Evolutionary conservation across 2,888 invertebrate genomes (phyloP), one percentile per base, ranked within the genome.

Genomic region (Plagodis dolabraria): DNA sequence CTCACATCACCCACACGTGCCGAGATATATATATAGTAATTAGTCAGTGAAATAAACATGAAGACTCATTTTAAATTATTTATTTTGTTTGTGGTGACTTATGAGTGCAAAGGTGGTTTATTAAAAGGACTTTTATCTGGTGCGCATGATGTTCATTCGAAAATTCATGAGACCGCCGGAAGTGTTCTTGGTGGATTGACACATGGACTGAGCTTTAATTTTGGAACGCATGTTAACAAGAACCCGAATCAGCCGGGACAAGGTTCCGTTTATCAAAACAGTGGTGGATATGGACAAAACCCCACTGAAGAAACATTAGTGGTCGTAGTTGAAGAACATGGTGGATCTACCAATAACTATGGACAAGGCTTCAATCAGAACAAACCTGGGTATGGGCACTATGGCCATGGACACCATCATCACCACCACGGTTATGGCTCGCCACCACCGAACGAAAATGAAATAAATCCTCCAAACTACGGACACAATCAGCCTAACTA

Each of bases 131-230:
- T 85, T 8, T 38, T 85, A 12, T 58, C 74, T 11, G 69, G 73
- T 49, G 80, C 79, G 5, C 77, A 76, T 12, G 69, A 78, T 42
- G 66, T 79, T 9, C 80, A 74, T 40, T 57, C 74, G 0, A 66
- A 69, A 53, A 74, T 85, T 22, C 81, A 85, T 33, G 72, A 77
- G 5, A 75, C 77, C 0, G 85, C 87, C 33, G 77, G 77, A 1
- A 57, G 78, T 5, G 64, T 87, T 12, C 61, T 87, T 0, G 84
- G 82, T 33, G 83, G 85, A 2, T 47, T 82, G 0, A 48, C 75
- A 10, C 69, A 78, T 2, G 80, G 79, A 33, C 51, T 82, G 0
- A 67, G 76, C 36, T 42, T 80, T 5, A 78, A 80, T 46, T 48
- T 80, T n/a, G 58, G 55, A 36, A 76, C 71, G 6, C 74, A 79